Evolutionary conservation across 2,888 invertebrate genomes (phyloP).

Genomic region (Zonitis immaculata): DNA sequence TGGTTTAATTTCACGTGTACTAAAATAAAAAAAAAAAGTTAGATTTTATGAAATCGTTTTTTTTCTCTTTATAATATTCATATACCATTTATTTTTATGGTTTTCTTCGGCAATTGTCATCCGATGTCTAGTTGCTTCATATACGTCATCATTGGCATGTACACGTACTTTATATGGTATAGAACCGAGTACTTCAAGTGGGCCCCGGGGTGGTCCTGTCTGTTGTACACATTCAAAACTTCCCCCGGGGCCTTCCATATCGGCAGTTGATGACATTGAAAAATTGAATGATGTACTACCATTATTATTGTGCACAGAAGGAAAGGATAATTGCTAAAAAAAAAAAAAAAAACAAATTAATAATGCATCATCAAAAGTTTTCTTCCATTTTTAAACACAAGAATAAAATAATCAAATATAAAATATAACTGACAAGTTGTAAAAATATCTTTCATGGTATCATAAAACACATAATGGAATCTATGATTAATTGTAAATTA

Average conservation of each 20-base stretch:
- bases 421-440: not conserved
- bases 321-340: constrained; percentile 72
- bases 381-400: no score
- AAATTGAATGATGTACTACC: constrained; percentile 66
- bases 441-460: not conserved
- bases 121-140: constrained; percentile 85
- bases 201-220: constrained; percentile 50
- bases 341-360: constrained; percentile 25
- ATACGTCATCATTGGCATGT: constrained; percentile 93
- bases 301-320: constrained; percentile 54
- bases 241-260: constrained; percentile 79
- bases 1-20: constrained; percentile 90
- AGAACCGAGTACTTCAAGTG: constrained; percentile 78
- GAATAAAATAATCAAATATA: no score
- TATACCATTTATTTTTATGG: constrained; percentile 91
- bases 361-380: no score
- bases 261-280: constrained; percentile 72
- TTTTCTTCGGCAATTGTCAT: constrained; percentile 90
- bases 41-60: no score
- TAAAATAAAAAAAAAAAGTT: constrained; percentile 46
- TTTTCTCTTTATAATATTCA: no score
- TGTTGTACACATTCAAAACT: constrained; percentile 88
- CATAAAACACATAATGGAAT: no score
- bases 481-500: no score
- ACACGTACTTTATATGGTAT: constrained; percentile 86